These are phyloP conservation scores for Limanda limanda DNA, from an alignment of 2,113 vertebrate genomes.

Conservation along the genomic window DNA sequence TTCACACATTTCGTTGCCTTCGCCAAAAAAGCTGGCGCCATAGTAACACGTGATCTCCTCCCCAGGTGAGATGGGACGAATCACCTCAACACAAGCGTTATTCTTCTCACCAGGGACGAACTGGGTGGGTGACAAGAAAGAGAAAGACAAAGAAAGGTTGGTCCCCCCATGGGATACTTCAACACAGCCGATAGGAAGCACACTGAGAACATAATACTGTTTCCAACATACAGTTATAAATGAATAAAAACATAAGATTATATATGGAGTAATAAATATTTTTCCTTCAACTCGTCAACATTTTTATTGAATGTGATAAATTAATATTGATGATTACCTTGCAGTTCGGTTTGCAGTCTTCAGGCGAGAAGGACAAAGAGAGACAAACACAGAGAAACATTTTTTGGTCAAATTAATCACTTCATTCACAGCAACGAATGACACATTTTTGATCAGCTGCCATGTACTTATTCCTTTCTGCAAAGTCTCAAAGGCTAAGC, in stretches of 20 bases:
- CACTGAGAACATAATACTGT: neutral
- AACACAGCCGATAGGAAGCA: constrained; percentile 22
- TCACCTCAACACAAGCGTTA: constrained; percentile 89
- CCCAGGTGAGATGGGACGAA: constrained; percentile 90
- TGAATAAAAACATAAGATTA: neutral
- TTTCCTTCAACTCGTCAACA: neutral
- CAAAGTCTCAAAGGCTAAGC: constrained; percentile 18
- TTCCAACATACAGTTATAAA: neutral
- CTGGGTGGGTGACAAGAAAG: constrained; percentile 63
- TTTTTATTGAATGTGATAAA: neutral
- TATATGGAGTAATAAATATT: neutral
- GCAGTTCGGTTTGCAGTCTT: constrained; percentile 94
- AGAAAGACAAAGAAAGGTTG: constrained; percentile 54
- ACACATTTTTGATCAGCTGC: too few relatives aligned
- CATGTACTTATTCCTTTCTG: constrained; percentile 12
- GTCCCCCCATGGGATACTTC: constrained; percentile 29
- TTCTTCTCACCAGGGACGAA: constrained; percentile 90
- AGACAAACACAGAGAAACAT: constrained; percentile 15
- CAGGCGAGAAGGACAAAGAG: constrained; percentile 12
- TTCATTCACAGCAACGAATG: too few relatives aligned
- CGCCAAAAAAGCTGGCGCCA: constrained; percentile 93
- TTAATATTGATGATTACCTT: constrained; percentile 83
- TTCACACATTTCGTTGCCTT: constrained; percentile 94
- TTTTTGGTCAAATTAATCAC: too few relatives aligned
- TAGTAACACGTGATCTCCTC: constrained; percentile 97